These are phyloP conservation scores for Mactromeris polynyma DNA, from an alignment of 2,888 invertebrate species.

Conservation along the genomic window DNA sequence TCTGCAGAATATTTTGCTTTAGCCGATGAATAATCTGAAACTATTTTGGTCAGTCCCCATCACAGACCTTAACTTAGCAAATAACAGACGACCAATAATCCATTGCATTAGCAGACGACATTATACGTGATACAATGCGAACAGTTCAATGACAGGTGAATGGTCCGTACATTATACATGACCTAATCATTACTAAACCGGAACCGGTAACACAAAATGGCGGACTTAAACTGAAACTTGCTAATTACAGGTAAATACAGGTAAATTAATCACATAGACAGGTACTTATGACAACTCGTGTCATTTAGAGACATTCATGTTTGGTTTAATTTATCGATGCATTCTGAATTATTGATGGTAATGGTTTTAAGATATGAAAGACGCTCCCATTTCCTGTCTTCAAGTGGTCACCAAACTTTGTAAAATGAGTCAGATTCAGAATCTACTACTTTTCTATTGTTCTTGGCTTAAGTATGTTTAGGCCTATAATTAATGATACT, in stretches of 20 bases:
- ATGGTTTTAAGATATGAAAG: background rate
- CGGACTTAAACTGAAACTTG: slow-evolving; percentile 23
- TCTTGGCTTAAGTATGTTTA: background rate
- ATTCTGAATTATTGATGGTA: background rate
- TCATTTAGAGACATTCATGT: background rate
- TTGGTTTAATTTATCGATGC: background rate
- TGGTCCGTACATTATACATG: slow-evolving; percentile 1
- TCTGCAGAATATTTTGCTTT: no score
- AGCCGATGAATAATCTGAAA: no score
- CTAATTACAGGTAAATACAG: slow-evolving; percentile 47
- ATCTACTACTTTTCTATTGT: background rate
- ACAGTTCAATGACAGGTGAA: background rate
- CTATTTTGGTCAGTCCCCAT: no score
- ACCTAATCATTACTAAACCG: slow-evolving; percentile 12
- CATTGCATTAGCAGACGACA: no score
- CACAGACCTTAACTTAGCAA: no score
- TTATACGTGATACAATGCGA: no score
- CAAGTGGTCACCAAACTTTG: background rate
- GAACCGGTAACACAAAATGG: slow-evolving; percentile 17
- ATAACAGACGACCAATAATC: no score
- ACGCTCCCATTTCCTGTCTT: background rate
- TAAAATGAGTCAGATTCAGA: background rate
- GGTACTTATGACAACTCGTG: background rate
- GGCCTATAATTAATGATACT: background rate
- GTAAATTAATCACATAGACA: slow-evolving; percentile 20